phyloP scores from a whole-genome alignment of 1,140 invertebrate species.

The Magallana ariakensis region DNA sequence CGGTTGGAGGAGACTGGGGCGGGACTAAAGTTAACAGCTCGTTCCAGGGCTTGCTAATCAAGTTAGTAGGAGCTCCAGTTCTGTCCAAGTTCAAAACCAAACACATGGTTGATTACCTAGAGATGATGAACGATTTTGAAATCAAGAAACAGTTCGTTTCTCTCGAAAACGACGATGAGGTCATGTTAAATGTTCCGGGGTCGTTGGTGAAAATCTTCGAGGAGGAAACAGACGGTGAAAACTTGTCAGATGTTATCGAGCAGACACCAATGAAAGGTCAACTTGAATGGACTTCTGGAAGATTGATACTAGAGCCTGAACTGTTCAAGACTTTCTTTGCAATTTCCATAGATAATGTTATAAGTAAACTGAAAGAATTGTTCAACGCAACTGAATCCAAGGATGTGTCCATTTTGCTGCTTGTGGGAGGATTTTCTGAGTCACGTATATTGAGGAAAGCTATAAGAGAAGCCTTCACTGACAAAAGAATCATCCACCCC shows the following conservation, averaged over 20 bases:
- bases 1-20: slow-evolving; percentile 54
- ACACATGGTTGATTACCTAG: slow-evolving; percentile 32
- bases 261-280: slow-evolving; percentile 30
- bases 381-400: slow-evolving; percentile 37
- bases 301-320: background rate
- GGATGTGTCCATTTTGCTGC: slow-evolving; percentile 26
- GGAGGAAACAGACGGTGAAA: slow-evolving; percentile 28
- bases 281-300: slow-evolving; percentile 21
- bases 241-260: background rate
- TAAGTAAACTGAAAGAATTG: slow-evolving; percentile 1
- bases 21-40: slow-evolving; percentile 48
- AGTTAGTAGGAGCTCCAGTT: slow-evolving; percentile 27
- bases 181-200: slow-evolving; percentile 1
- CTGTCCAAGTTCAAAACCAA: slow-evolving; percentile 39
- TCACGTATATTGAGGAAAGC: slow-evolving; percentile 3
- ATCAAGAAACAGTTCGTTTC: slow-evolving; percentile 36
- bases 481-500: slow-evolving; percentile 45
- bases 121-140: slow-evolving; percentile 42
- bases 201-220: background rate
- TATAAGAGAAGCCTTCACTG: background rate
- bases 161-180: slow-evolving; percentile 9
- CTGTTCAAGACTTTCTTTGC: slow-evolving; percentile 34
- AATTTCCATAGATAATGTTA: slow-evolving; percentile 40
- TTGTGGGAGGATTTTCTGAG: slow-evolving; percentile 43
- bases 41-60: slow-evolving; percentile 33